Evolutionary conservation across 2,113 vertebrate genomes (phyloP).

Genomic region (Deroptyus accipitrinus): DNA sequence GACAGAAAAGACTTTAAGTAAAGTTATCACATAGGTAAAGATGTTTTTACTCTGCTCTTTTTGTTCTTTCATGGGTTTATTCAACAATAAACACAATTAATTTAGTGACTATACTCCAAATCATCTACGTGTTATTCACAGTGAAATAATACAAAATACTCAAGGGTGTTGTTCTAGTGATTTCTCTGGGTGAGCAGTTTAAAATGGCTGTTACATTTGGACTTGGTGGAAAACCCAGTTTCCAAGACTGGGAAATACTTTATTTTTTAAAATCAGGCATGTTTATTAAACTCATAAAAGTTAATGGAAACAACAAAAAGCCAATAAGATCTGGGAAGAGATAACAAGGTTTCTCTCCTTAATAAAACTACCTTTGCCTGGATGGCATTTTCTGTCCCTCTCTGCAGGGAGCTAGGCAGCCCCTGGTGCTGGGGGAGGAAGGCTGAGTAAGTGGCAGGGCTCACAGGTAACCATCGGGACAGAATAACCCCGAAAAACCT

Average conservation of each 20-base stretch:
- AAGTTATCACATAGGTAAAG: background rate
- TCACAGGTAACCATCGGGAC: background rate
- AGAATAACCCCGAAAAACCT: background rate
- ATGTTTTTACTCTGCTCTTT: background rate
- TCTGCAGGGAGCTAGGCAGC: background rate
- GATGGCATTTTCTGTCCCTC: background rate
- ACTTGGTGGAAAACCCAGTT: slow-evolving; percentile 19
- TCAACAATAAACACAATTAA: background rate
- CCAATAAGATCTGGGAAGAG: background rate
- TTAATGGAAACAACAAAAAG: slow-evolving; percentile 31
- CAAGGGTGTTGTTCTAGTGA: background rate
- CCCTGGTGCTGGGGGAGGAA: background rate
- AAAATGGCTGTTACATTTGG: background rate
- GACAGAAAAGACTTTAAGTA: background rate
- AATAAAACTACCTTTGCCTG: background rate
- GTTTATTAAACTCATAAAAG: slow-evolving; percentile 48
- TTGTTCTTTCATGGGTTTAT: background rate
- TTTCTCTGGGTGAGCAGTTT: background rate
- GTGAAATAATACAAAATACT: background rate
- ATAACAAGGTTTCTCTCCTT: slow-evolving; percentile 1
- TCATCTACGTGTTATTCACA: background rate
- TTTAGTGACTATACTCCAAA: background rate
- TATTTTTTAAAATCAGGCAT: background rate
- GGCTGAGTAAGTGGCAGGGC: background rate
- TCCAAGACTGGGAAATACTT: background rate